A percentile compares a stretch with the other conserved stretches of the same genome.
phyloP scores from a whole-genome alignment of 2,113 vertebrate genomes.

The Heterocephalus glaber region DNA sequence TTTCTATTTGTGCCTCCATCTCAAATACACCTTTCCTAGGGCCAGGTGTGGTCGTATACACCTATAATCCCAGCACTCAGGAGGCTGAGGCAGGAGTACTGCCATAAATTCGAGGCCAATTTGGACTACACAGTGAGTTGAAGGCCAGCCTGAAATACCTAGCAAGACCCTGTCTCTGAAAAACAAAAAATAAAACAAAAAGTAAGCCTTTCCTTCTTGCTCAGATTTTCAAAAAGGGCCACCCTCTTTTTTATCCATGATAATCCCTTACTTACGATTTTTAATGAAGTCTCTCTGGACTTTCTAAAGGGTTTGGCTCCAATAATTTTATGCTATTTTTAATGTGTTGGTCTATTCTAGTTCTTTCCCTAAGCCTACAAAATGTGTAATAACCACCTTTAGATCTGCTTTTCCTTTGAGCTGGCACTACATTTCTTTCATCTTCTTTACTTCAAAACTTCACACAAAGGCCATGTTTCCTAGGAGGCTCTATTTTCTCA shows the following conservation, averaged over 20 bases:
- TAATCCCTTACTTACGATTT: background rate
- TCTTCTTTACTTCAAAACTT: slow-evolving; percentile 10
- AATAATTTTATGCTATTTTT: background rate
- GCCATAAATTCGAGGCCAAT: background rate
- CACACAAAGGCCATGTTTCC: background rate
- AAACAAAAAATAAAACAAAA: background rate
- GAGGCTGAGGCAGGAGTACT: background rate
- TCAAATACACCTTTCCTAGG: background rate
- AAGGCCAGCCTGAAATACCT: background rate
- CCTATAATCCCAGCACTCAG: background rate
- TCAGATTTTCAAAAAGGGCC: background rate
- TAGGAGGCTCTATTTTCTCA: background rate
- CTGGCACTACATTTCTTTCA: background rate
- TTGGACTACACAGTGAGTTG: background rate
- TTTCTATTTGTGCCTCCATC: background rate
- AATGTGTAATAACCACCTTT: background rate
- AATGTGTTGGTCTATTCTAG: background rate
- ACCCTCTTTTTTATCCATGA: background rate
- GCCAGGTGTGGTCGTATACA: background rate
- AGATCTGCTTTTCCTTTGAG: background rate
- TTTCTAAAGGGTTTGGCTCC: background rate
- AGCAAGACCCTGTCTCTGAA: background rate
- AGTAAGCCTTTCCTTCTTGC: background rate
- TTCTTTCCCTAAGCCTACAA: background rate
- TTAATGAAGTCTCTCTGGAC: background rate